Evolutionary conservation across 2,888 invertebrate genomes (phyloP).

Genomic region (Cheilosia pagana): DNA sequence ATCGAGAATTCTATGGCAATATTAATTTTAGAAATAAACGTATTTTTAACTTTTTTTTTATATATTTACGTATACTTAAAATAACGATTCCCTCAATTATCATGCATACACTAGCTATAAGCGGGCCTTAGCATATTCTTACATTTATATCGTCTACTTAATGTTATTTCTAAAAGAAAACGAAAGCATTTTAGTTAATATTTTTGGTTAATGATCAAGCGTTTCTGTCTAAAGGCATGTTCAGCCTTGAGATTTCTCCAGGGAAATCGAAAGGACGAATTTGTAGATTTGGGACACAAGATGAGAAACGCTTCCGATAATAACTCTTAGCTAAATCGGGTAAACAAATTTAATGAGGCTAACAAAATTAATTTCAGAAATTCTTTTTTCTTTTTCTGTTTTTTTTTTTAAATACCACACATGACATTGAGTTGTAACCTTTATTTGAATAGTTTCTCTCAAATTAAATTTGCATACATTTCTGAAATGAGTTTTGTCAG

Average conservation of each 20-base stretch:
- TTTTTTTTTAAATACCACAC: neutral
- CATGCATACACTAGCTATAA: constrained; percentile 71
- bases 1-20: constrained; percentile 69
- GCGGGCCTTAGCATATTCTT: constrained; percentile 52
- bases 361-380: constrained; percentile 80
- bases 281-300: constrained; percentile 59
- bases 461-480: constrained; percentile 36
- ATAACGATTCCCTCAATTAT: constrained; percentile 45
- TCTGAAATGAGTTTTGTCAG: constrained; percentile 81
- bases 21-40: constrained; percentile 65
- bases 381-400: constrained; percentile 12
- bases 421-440: constrained; percentile 19
- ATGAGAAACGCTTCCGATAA: constrained; percentile 30
- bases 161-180: constrained; percentile 46
- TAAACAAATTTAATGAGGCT: constrained; percentile 79
- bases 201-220: constrained; percentile 62
- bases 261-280: constrained; percentile 32
- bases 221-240: constrained; percentile 24
- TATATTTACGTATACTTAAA: constrained; percentile 36
- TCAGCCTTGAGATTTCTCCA: constrained; percentile 21
- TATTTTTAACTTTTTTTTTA: constrained; percentile 37
- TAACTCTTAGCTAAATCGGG: constrained; percentile 52
- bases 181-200: constrained; percentile 54
- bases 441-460: neutral
- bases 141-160: constrained; percentile 50